Percentiles rank a stretch among this genome's conserved stretches.
phyloP scores from a whole-genome alignment of 1,140 invertebrate species.

The Prorops nasuta region DNA sequence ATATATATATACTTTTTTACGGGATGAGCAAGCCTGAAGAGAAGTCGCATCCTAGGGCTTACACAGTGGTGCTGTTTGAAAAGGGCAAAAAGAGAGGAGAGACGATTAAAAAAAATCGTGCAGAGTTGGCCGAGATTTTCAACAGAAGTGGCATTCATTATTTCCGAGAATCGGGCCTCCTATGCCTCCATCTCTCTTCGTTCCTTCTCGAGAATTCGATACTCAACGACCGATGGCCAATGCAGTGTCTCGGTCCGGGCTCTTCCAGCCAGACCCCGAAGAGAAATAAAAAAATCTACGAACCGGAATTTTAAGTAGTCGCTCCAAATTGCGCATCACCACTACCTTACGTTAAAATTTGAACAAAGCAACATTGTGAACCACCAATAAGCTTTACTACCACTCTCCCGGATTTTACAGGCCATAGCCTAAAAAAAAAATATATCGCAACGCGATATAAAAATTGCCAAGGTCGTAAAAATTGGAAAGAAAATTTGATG shows the following conservation, averaged over 20 bases:
- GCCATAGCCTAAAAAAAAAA: too few species aligned
- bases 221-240: constrained; percentile 21
- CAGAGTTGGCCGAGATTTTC: constrained; percentile 28
- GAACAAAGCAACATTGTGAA: neutral
- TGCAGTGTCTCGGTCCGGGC: neutral
- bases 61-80: too few species aligned
- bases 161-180: constrained; percentile 35
- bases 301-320: constrained; percentile 30
- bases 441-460: too few species aligned
- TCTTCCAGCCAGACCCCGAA: neutral
- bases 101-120: constrained; percentile 22
- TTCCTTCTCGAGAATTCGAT: constrained; percentile 31
- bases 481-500: too few species aligned
- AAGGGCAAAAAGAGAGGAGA: too few species aligned
- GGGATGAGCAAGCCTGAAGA: too few species aligned
- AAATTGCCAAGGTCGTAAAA: too few species aligned
- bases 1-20: too few species aligned
- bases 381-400: too few species aligned
- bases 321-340: constrained; percentile 21
- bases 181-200: constrained; percentile 9
- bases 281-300: constrained; percentile 7
- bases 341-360: neutral
- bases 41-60: too few species aligned
- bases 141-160: constrained; percentile 46
- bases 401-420: too few species aligned